Conservation (phyloP, 1,140 invertebrate species). For the Elysia chlorotica region DNA sequence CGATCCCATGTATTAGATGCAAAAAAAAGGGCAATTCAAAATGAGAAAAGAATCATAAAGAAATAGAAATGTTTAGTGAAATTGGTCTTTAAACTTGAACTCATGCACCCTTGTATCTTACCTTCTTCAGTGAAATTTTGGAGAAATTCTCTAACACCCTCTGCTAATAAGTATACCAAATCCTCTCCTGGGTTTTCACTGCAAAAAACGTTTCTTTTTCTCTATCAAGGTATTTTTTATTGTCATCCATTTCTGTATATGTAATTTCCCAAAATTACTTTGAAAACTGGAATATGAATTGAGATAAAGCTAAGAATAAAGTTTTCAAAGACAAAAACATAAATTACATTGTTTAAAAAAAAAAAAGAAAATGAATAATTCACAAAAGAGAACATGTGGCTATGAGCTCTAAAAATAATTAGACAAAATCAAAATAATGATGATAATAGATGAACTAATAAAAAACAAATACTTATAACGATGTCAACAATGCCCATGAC, state of each 20-base stretch:
- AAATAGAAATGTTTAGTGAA: background rate
- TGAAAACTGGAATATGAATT: too few species aligned
- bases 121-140: conserved; percentile 25
- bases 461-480: background rate
- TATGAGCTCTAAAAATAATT: background rate
- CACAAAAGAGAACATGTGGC: background rate
- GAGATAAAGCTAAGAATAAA: too few species aligned
- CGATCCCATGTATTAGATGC: background rate
- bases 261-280: too few species aligned
- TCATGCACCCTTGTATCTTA: too few species aligned
- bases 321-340: too few species aligned
- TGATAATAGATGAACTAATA: background rate
- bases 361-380: background rate
- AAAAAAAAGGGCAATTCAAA: background rate
- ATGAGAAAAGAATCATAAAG: background rate
- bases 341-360: too few species aligned
- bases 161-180: conserved; percentile 78
- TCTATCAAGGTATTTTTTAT: too few species aligned
- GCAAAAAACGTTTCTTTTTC: conserved; percentile 59
- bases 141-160: conserved; percentile 73
- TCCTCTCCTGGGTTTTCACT: conserved; percentile 75
- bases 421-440: background rate
- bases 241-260: too few species aligned
- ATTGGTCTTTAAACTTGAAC: background rate
- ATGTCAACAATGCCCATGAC: background rate